Evolutionary conservation across 2,888 invertebrate species (phyloP), one percentile per base, ranked within the genome.

Genomic region (Thecophora atra): DNA sequence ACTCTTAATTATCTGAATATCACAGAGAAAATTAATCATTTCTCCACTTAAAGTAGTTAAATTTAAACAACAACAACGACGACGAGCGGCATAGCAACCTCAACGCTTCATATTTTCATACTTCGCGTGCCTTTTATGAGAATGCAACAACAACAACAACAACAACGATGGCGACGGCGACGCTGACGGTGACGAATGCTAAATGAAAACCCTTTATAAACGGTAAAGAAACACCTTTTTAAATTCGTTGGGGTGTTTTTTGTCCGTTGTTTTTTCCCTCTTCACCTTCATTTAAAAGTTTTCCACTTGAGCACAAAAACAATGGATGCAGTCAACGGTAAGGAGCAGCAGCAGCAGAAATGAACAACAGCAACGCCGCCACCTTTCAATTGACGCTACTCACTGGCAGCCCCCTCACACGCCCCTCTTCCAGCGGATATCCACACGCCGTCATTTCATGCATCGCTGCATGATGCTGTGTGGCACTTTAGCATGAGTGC

Each of bases 401-500:
- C 26, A 21, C 52, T n/a, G n/a, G 1, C 19, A 19, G n/a, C 17
- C 28, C 7, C 30, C 64, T 44, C 26, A 5, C 13, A 5, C 42
- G 21, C 19, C 19, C 37, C 19, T 44, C 24, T 2, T 17, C 47
- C 26, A 24, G 3, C 26, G 15, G 3, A 5, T 4, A 19, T 26
- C 56, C 56, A 26, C 24, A 56, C 8, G 56, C 56, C 56, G 15
- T 56, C 56, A 26, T 56, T 15, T 26, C 26, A 56, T 56, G 56
- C 56, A 56, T 56, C 56, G 26, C 63, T 63, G 63, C 30, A 42
- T 54, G 42, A 67, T 72, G 66, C 74, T 37, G 37, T 37, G 37
- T 75, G 77, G 72, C 77, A 76, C 77, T 77, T 77, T 65, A 72
- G 72, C 74, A 69, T 65, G 72, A 74, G 75, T 71, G 71, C 71